Base-by-base conservation (phyloP, 2,888 invertebrate genomes). In the Torymus aiolomorphi region DNA sequence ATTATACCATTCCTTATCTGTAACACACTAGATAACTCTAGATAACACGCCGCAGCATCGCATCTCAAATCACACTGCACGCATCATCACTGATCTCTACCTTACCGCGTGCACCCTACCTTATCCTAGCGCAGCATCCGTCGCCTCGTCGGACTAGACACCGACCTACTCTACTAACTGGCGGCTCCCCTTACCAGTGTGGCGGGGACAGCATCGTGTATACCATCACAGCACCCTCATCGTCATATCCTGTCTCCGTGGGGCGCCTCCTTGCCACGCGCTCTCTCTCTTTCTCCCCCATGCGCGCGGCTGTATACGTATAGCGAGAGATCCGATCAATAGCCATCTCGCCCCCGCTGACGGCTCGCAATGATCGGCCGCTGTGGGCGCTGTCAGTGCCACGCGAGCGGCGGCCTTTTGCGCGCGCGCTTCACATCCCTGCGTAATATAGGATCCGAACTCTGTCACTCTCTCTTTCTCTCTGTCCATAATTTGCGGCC, bases 291-390 rank as follows among this genome's bases (percentile, higher is more conserved):
- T 10, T 8, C 42, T 42, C 3, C 5, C 42, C 42, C 42, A 10
- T 42, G 8, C 8, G 8, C 42, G 5, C 8, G 42, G 8, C 42
- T 42, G 42, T 42, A 42, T 31, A 31, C 3, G 24, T n/a, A n/a
- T 31, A 31, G 20, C 49, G 13, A 56, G 51, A 67, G 71, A 72
- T 76, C 59, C 72, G 65, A 81, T 81, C 81, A 81, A 81, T 81
- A 81, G n/a, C 14, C 18, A 42, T 59, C 57, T 66, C 63, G 24
- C 59, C 57, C 42, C 42, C 66, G 49, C 52, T 4, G 10, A 3
- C 18, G 42, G 4, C 20, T 13, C 61, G 42, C 42, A 42, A 42
- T 42, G 42, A 42, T 42, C 42, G 42, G 42, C 59, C 57, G 57
- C 42, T 24, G 71, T 72, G 71, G 77, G 71, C 71, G 77, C 77